A percentile compares a stretch with the other conserved stretches of the same genome.
These are phyloP conservation scores for Diabrotica virgifera DNA, from an alignment of 1,140 invertebrate genomes.

Conservation along the genomic window DNA sequence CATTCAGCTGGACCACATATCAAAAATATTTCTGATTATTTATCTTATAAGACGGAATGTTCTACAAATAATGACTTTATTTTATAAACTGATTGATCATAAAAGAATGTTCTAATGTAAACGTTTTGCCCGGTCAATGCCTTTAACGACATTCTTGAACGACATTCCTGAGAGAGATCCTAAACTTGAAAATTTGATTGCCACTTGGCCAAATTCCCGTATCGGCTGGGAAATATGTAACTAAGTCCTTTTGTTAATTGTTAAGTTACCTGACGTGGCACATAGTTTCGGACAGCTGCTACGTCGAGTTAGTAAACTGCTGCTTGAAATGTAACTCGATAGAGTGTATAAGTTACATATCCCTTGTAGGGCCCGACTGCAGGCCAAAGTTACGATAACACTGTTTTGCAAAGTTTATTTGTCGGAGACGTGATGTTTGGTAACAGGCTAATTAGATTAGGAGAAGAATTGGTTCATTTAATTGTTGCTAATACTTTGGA, in stretches of 20 bases:
- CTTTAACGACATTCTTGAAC: neutral
- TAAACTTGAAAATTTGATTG: slow-evolving; percentile 5
- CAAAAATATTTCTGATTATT: too few relatives aligned
- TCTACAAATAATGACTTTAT: neutral
- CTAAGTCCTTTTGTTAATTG: neutral
- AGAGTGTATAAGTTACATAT: neutral
- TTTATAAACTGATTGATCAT: neutral
- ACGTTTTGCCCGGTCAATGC: neutral
- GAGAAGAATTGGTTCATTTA: too few relatives aligned
- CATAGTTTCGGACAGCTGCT: slow-evolving; percentile 10
- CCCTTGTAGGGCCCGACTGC: too few relatives aligned
- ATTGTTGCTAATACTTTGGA: too few relatives aligned
- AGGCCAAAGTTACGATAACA: too few relatives aligned
- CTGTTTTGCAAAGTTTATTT: too few relatives aligned
- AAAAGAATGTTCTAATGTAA: neutral
- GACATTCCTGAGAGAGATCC: neutral
- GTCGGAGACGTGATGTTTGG: too few relatives aligned
- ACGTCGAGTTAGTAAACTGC: neutral
- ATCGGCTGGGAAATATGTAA: neutral
- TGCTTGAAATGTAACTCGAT: slow-evolving; percentile 5
- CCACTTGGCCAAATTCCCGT: neutral
- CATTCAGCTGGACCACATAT: too few relatives aligned
- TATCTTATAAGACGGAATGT: too few relatives aligned
- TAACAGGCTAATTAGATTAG: too few relatives aligned
- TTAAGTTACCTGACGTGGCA: slow-evolving; percentile 1